A percentile compares a stretch with the other conserved stretches of the same genome.
These are phyloP conservation scores for Gymnothorax javanicus DNA, from an alignment of 2,797 vertebrate genomes.

Conservation along the genomic window DNA sequence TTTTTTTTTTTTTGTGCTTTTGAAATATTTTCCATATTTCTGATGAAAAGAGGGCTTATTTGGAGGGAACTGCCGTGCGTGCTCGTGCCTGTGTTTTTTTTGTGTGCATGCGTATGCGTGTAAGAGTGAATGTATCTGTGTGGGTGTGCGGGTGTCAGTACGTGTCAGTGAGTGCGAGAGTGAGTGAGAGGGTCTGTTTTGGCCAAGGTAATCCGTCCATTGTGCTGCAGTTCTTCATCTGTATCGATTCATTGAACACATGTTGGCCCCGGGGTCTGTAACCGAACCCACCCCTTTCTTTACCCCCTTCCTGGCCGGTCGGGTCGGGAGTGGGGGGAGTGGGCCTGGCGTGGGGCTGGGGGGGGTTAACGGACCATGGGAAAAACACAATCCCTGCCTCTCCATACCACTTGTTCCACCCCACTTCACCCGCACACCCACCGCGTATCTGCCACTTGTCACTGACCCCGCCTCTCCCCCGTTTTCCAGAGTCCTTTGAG, in stretches of 20 bases:
- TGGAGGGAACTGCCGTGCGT: not conserved
- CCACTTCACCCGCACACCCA: constrained; percentile 71
- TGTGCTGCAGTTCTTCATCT: constrained; percentile 79
- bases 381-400: constrained; percentile 75
- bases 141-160: constrained; percentile 56
- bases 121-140: constrained; percentile 42
- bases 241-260: constrained; percentile 81
- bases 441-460: constrained; percentile 73
- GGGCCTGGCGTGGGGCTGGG: constrained; percentile 28
- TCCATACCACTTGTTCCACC: constrained; percentile 76
- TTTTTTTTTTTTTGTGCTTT: not conserved
- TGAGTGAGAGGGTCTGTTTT: constrained; percentile 62
- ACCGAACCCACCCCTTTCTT: constrained; percentile 76
- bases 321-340: constrained; percentile 47
- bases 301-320: constrained; percentile 63
- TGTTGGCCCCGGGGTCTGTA: constrained; percentile 79
- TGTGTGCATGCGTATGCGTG: constrained; percentile 30
- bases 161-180: constrained; percentile 44
- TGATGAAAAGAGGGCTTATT: not conserved
- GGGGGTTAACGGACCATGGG: constrained; percentile 72
- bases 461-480: constrained; percentile 66
- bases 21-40: not conserved
- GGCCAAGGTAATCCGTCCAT: constrained; percentile 76
- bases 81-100: constrained; percentile 46
- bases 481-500: constrained; percentile 68